phyloP scores from a whole-genome alignment of 2,888 invertebrate genomes.

The Diaperis boleti region DNA sequence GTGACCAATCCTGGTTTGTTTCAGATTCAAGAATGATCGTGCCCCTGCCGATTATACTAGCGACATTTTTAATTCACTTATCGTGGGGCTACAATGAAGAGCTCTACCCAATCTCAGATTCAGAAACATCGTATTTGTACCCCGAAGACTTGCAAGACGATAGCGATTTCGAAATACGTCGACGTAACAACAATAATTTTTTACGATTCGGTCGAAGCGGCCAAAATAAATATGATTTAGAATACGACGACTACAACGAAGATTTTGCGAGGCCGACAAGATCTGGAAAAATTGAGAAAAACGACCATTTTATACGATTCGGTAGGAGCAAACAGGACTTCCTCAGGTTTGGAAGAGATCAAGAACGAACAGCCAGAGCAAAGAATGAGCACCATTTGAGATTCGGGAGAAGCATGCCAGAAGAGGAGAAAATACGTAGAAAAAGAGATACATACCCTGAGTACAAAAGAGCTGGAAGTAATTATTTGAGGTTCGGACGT shows the following conservation, averaged over 20 bases:
- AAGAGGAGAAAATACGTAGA: slow-evolving; percentile 45
- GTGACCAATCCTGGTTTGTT: slow-evolving; percentile 16
- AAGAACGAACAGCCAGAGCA: slow-evolving; percentile 42
- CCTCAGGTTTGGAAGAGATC: slow-evolving; percentile 53
- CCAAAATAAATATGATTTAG: slow-evolving; percentile 24
- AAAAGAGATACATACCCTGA: slow-evolving; percentile 45
- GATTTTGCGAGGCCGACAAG: slow-evolving; percentile 51
- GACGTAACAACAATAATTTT: slow-evolving; percentile 46
- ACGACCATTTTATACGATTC: slow-evolving; percentile 56
- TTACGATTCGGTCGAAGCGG: slow-evolving; percentile 51
- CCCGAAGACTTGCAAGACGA: slow-evolving; percentile 45
- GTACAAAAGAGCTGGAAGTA: slow-evolving; percentile 33
- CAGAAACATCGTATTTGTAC: slow-evolving; percentile 41
- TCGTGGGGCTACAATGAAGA: slow-evolving; percentile 50
- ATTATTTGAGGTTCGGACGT: slow-evolving; percentile 55
- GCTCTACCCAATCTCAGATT: slow-evolving; percentile 34
- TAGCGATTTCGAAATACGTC: slow-evolving; percentile 42
- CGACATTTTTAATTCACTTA: slow-evolving; percentile 46
- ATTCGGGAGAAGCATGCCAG: slow-evolving; percentile 41
- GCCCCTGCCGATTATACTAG: slow-evolving; percentile 44
- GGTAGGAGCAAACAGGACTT: slow-evolving; percentile 52
- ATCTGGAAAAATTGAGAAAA: slow-evolving; percentile 52
- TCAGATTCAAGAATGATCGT: slow-evolving; percentile 45
- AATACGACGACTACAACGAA: slow-evolving; percentile 48
- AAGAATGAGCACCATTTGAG: slow-evolving; percentile 45